A percentile compares a stretch with the other conserved stretches of the same genome.
Conservation (phyloP, 2,113 vertebrate species). For the Podilymbus podiceps region DNA sequence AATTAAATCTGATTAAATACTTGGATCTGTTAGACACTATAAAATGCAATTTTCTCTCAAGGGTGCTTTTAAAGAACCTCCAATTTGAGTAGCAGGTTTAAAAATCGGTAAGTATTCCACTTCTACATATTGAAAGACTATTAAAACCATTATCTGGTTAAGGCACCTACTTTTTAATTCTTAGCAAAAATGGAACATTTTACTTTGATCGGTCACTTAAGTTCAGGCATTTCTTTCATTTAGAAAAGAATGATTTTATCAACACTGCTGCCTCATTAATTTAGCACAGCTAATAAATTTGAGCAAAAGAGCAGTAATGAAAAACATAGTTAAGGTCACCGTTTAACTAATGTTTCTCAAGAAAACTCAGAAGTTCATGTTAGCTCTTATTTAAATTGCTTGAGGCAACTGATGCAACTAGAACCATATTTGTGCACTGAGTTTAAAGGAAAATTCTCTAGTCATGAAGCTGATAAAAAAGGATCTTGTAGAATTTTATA, state of each 20-base stretch:
- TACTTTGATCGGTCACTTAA: neutral
- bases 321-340: neutral
- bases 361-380: neutral
- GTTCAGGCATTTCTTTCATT: neutral
- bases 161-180: neutral
- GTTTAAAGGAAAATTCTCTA: neutral
- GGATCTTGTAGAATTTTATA: neutral
- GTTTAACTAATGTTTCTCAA: neutral
- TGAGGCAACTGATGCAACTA: neutral
- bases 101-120: neutral
- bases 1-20: neutral
- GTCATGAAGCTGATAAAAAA: neutral
- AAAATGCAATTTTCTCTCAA: neutral
- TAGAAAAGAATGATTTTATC: constrained; percentile 13
- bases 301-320: neutral
- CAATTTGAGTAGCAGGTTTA: neutral
- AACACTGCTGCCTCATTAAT: constrained; percentile 2
- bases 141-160: neutral
- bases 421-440: neutral
- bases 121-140: neutral
- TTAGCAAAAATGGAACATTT: neutral
- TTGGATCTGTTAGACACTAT: neutral
- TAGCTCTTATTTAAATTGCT: neutral
- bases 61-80: neutral
- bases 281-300: neutral